Conservation (phyloP, 2,888 invertebrate species). For the Drosophila acutilabella region DNA sequence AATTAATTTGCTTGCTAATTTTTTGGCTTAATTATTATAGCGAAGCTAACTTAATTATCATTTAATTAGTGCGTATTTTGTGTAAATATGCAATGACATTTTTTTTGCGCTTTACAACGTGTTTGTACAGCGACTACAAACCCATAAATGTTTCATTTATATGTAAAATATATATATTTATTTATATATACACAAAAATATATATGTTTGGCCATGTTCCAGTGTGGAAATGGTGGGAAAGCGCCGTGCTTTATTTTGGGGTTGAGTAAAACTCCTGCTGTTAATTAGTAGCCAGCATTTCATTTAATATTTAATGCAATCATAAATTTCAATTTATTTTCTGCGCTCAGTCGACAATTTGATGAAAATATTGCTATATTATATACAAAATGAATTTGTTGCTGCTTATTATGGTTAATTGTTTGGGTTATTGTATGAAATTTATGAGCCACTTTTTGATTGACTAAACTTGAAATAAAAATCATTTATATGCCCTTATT, state of each 20-base stretch:
- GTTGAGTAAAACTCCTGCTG: conserved; percentile 1
- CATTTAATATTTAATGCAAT: conserved; percentile 43
- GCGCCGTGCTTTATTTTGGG: not conserved
- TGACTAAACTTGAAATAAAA: too few relatives aligned
- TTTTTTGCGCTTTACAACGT: not conserved
- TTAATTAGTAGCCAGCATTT: conserved; percentile 35
- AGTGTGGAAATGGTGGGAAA: not conserved
- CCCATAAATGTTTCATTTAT: conserved; percentile 10
- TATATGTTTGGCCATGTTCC: conserved; percentile 34
- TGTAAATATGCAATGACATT: conserved; percentile 53
- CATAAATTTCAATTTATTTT: conserved; percentile 26
- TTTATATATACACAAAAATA: conserved; percentile 15
- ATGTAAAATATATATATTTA: conserved; percentile 39
- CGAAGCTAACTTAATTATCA: conserved; percentile 44
- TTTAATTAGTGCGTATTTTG: conserved; percentile 57
- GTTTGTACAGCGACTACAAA: not conserved
- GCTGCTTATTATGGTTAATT: not conserved
- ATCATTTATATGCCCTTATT: too few relatives aligned
- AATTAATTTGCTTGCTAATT: conserved; percentile 46
- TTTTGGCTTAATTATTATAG: conserved; percentile 37
- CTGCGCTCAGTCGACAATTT: conserved; percentile 1
- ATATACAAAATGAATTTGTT: not conserved
- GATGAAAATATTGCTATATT: not conserved
- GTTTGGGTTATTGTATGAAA: too few relatives aligned
- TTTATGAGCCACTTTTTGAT: too few relatives aligned